Evolutionary conservation across 2,113 vertebrate species (phyloP).

Genomic region (Halcyon malimbica): DNA sequence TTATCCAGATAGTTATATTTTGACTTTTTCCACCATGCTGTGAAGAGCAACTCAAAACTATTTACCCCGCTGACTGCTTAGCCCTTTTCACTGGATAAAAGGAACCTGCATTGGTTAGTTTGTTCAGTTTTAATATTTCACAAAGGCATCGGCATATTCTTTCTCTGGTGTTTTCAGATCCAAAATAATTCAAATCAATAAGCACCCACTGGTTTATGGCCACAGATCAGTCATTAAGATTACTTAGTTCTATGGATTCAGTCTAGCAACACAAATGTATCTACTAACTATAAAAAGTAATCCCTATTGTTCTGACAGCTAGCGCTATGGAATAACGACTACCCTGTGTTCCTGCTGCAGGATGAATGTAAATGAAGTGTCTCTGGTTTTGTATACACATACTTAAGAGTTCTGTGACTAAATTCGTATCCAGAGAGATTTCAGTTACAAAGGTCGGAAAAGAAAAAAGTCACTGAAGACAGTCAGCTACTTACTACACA

Average conservation of each 20-base stretch:
- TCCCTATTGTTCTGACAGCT: not conserved
- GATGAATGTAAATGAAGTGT: not conserved
- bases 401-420: not conserved
- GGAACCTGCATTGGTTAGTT: not conserved
- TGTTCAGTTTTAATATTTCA: not conserved
- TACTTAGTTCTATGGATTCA: not conserved
- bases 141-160: not conserved
- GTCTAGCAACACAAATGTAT: not conserved
- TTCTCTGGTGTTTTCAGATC: not conserved
- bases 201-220: not conserved
- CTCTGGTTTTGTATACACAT: not conserved
- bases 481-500: not conserved
- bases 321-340: not conserved
- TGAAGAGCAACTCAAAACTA: not conserved
- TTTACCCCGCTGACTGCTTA: not conserved
- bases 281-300: not conserved
- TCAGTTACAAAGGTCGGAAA: not conserved
- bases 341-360: not conserved
- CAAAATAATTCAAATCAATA: not conserved
- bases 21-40: not conserved
- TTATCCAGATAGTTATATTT: not conserved
- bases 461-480: not conserved
- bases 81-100: not conserved
- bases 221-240: not conserved
- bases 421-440: not conserved